Evolutionary conservation across 2,888 invertebrate species (phyloP).

Genomic region (Megalurothrips usitatus): DNA sequence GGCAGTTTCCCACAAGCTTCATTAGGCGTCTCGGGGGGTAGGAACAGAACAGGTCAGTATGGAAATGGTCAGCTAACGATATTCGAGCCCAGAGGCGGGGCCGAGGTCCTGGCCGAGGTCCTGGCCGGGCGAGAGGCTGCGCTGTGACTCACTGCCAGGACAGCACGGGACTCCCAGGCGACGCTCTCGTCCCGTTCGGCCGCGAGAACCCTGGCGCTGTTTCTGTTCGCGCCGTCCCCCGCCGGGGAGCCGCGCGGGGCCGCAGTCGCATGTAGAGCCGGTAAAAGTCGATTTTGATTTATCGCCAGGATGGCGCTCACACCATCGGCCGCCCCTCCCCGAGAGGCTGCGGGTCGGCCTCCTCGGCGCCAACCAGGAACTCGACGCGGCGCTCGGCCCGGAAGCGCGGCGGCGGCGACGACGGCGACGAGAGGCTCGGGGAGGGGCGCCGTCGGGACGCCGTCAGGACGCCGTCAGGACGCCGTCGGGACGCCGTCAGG

Average conservation of each 20-base stretch:
- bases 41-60: not conserved
- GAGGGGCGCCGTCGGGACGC: not conserved
- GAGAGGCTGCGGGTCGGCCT: not conserved
- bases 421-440: not conserved
- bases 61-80: conserved; percentile 26
- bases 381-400: not conserved
- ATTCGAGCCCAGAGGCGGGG: not conserved
- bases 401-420: not conserved
- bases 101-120: not conserved
- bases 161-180: not conserved
- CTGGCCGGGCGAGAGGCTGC: not conserved
- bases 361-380: not conserved
- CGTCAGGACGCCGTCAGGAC: not conserved
- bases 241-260: not conserved
- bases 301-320: no score
- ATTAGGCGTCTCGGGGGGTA: not conserved
- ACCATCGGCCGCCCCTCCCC: not conserved
- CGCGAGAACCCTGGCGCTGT: no score
- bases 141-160: not conserved
- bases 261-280: not conserved
- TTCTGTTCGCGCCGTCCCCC: not conserved
- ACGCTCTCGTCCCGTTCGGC: no score
- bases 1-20: conserved; percentile 24
- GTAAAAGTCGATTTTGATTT: not conserved
- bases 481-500: not conserved